Base-by-base conservation (phyloP, 2,797 vertebrate species). In the Lepilemur ruficaudatus region DNA sequence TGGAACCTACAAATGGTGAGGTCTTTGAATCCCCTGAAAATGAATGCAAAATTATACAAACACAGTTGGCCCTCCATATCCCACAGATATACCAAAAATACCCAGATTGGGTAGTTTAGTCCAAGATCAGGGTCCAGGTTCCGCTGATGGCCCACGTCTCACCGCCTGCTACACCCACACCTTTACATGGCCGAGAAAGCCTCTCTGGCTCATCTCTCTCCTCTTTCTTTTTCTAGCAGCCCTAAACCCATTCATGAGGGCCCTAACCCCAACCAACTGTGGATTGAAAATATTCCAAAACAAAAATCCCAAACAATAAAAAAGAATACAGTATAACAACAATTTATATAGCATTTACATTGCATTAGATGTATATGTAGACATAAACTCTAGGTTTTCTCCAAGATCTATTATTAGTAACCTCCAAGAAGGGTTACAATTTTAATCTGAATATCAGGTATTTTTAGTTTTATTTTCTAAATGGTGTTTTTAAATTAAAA, bases 401-500 rank as follows among this genome's bases (percentile, higher is more conserved):
- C 25, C n/a, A 87, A 80, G 52, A 73, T 57, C 9, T 41, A 35
- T 79, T 82, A 65, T 65, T 65, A 65, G 32, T 65, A 65, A 65
- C 30, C 32, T n/a, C 30, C 14, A 65, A 65, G 59, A 96, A 93
- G n/a, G 46, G 17, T 95, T 59, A 46, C 13, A 89, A 13, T 80
- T 92, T 95, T 96, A 28, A 78, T 67, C 38, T 92, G 50, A 82
- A 20, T 43, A 82, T 81, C 55, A 67, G n/a, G 32, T 65, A 84
- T 94, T 91, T 91, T 93, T 11, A 70, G 84, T 50, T 72, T n/a
- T 14, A 69, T 83, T 85, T 48, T 85, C 17, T 7, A 89, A 67
- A 46, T 43, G 57, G 28, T 82, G 30, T 65, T 93, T 96, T 48
- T 30, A 85, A 85, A 81, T 79, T 81, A 73, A 93, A 89, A 75